These are phyloP conservation scores for Delphinus delphis DNA, from an alignment of 2,113 vertebrate genomes.

Conservation along the genomic window DNA sequence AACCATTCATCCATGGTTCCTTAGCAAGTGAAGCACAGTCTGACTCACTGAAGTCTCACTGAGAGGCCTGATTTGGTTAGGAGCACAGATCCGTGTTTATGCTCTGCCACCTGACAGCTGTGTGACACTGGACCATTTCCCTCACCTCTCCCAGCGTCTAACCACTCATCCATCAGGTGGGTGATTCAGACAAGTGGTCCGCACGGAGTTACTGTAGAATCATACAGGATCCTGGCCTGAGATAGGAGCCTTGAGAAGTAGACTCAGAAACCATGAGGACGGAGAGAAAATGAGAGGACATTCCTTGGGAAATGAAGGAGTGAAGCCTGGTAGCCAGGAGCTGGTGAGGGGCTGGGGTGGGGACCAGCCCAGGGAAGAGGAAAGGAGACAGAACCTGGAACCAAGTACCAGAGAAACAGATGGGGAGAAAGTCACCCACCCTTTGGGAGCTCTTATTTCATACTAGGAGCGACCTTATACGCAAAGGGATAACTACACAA, in stretches of 20 bases:
- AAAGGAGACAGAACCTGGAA: not conserved
- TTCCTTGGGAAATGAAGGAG: not conserved
- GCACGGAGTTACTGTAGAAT: not conserved
- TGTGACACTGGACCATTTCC: not conserved
- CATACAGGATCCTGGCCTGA: not conserved
- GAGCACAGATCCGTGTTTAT: not conserved
- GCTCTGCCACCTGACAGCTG: not conserved
- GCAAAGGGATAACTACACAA: not conserved
- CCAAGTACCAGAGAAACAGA: not conserved
- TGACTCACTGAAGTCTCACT: not conserved
- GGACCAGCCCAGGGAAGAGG: not conserved
- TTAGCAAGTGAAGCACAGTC: not conserved
- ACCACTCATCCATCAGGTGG: too few relatives aligned
- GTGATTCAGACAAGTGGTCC: not conserved
- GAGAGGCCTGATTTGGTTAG: not conserved
- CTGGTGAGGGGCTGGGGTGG: accelerated
- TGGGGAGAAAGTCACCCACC: accelerated
- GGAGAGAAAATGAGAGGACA: accelerated
- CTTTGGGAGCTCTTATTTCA: not conserved
- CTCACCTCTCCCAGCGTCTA: not conserved
- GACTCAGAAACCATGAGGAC: accelerated
- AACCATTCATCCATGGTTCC: not conserved
- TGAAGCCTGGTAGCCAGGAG: not conserved
- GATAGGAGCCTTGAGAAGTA: not conserved
- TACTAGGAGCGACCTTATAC: not conserved